Conservation (phyloP, 1,140 invertebrate genomes). For the Diorhabda elongata region DNA sequence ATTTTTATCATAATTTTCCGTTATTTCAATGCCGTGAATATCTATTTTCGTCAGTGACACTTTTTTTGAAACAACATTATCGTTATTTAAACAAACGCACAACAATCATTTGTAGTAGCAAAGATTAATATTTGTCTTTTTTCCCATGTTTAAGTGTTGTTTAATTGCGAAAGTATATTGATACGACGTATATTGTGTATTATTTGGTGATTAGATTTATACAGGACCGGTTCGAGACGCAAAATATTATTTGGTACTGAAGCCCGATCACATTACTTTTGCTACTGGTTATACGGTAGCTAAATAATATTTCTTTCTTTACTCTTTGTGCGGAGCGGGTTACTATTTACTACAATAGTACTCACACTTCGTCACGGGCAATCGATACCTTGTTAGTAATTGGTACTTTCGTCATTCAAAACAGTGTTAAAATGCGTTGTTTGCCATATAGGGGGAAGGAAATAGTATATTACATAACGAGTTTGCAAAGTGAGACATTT, state of each 20-base stretch:
- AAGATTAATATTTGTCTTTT: conserved; percentile 1
- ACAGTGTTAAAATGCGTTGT: too few species aligned
- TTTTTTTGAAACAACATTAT: not conserved
- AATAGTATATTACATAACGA: too few species aligned
- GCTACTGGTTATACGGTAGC: not conserved
- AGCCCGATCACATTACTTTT: too few species aligned
- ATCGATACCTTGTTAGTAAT: too few species aligned
- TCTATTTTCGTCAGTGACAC: not conserved
- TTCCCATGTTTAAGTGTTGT: not conserved
- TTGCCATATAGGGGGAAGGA: too few species aligned
- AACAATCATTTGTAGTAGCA: not conserved
- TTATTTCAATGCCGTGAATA: not conserved
- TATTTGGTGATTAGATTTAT: not conserved
- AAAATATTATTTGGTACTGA: not conserved
- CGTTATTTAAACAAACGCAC: not conserved
- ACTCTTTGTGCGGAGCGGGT: too few species aligned
- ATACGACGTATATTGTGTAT: not conserved
- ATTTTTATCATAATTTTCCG: not conserved
- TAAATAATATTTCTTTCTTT: not conserved
- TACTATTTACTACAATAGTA: too few species aligned
- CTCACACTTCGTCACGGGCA: too few species aligned
- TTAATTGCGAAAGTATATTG: not conserved
- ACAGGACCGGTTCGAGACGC: not conserved
- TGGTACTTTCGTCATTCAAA: too few species aligned
- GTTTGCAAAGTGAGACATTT: too few species aligned